Conservation (phyloP, 2,888 invertebrate genomes). For the Neoitamus cyanurus region DNA sequence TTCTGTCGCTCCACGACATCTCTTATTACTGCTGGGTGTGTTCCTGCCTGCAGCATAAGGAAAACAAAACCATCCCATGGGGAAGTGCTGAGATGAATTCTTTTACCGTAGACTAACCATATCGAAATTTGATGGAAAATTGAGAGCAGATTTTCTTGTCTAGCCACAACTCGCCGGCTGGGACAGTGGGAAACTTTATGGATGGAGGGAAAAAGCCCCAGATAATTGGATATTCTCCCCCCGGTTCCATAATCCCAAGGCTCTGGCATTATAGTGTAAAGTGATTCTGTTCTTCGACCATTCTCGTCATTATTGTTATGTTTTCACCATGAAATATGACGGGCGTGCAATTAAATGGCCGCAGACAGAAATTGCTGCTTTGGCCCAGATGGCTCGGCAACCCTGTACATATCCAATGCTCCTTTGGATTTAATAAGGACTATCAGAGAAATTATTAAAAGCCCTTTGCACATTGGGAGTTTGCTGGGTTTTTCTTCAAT, state of each 20-base stretch:
- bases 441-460: background rate
- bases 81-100: constrained; percentile 15
- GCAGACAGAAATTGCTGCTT: background rate
- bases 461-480: background rate
- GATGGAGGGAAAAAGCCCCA: constrained; percentile 13
- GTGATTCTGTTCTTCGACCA: background rate
- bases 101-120: constrained; percentile 22
- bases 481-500: background rate
- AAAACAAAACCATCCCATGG: constrained; percentile 32
- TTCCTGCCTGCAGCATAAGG: background rate
- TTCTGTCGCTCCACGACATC: background rate
- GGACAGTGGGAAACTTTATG: background rate
- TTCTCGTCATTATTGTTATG: background rate
- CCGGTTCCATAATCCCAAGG: background rate
- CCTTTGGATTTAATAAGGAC: background rate
- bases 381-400: background rate
- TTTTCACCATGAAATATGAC: background rate
- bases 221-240: constrained; percentile 35
- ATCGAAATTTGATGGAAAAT: constrained; percentile 41
- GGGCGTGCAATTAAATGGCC: constrained; percentile 18
- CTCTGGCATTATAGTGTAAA: constrained; percentile 11
- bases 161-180: background rate
- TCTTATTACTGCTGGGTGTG: background rate
- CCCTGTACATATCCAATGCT: background rate
- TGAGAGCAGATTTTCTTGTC: constrained; percentile 32